A percentile compares a stretch with the other conserved stretches of the same genome.
Evolutionary conservation across 2,888 invertebrate species (phyloP).

Genomic region (Aproaerema taeniolella): DNA sequence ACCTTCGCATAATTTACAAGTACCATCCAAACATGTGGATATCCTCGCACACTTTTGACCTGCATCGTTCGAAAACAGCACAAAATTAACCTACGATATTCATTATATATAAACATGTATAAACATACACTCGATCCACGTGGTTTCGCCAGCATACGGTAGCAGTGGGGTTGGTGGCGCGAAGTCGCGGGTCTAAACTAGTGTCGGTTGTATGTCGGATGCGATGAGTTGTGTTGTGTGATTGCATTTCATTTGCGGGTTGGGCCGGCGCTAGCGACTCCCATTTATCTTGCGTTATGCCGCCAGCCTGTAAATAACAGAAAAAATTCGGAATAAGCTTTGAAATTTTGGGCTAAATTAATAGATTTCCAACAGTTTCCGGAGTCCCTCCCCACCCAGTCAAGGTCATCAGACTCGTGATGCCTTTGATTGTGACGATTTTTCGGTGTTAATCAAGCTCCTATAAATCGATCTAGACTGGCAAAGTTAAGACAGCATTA

Average conservation of each 20-base stretch:
- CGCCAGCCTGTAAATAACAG: slow-evolving; percentile 49
- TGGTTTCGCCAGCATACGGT: slow-evolving; percentile 13
- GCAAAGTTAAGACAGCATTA: too few relatives aligned
- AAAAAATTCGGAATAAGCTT: too few relatives aligned
- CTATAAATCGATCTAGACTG: too few relatives aligned
- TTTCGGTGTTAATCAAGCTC: too few relatives aligned
- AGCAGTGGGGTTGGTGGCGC: neutral
- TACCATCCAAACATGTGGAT: too few relatives aligned
- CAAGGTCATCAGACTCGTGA: too few relatives aligned
- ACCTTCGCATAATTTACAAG: too few relatives aligned
- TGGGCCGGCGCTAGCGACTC: slow-evolving; percentile 42
- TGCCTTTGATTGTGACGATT: too few relatives aligned
- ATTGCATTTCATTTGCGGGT: slow-evolving; percentile 54
- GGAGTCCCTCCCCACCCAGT: too few relatives aligned
- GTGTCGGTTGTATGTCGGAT: slow-evolving; percentile 26
- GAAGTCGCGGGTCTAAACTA: neutral
- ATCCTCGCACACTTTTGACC: slow-evolving; percentile 26
- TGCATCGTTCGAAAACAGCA: slow-evolving; percentile 56
- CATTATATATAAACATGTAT: slow-evolving; percentile 70
- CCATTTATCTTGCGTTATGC: slow-evolving; percentile 38
- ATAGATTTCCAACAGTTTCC: too few relatives aligned
- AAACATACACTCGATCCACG: slow-evolving; percentile 68
- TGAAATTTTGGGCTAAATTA: too few relatives aligned
- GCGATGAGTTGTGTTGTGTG: slow-evolving; percentile 65
- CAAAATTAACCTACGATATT: slow-evolving; percentile 72